These are phyloP conservation scores for Bradypodion pumilum DNA, from an alignment of 2,797 vertebrate genomes.

Conservation along the genomic window DNA sequence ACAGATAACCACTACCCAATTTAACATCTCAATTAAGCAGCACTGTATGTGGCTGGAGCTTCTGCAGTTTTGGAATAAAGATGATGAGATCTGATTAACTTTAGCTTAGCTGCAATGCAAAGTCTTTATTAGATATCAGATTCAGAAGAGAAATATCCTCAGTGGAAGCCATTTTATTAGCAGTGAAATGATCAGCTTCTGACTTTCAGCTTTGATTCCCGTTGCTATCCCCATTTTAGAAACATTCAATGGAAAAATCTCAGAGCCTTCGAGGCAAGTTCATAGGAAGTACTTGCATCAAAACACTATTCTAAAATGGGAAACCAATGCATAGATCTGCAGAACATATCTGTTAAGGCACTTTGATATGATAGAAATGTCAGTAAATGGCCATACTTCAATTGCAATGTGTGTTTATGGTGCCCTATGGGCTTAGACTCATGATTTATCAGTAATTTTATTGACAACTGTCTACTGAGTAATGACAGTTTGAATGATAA, in stretches of 20 bases:
- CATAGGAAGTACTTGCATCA: slow-evolving; percentile 28
- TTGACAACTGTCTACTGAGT: slow-evolving; percentile 34
- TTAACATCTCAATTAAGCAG: slow-evolving; percentile 63
- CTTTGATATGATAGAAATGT: slow-evolving; percentile 25
- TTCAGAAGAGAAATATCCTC: slow-evolving; percentile 56
- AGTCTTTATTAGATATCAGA: slow-evolving; percentile 55
- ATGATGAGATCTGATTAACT: slow-evolving; percentile 59
- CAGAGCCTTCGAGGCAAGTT: slow-evolving; percentile 30
- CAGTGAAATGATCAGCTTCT: slow-evolving; percentile 33
- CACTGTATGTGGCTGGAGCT: slow-evolving; percentile 51
- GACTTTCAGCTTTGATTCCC: slow-evolving; percentile 34
- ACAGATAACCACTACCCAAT: slow-evolving; percentile 52
- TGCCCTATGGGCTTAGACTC: slow-evolving; percentile 16
- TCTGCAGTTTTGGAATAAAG: slow-evolving; percentile 61
- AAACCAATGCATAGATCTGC: slow-evolving; percentile 21
- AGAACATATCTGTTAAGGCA: slow-evolving; percentile 27
- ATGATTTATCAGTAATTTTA: slow-evolving; percentile 33
- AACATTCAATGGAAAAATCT: slow-evolving; percentile 40
- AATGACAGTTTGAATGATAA: slow-evolving; percentile 31
- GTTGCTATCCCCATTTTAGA: slow-evolving; percentile 26
- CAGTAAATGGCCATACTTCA: background rate
- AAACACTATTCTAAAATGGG: slow-evolving; percentile 42
- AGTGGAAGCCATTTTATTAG: slow-evolving; percentile 50
- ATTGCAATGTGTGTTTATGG: slow-evolving; percentile 11
- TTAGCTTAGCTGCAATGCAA: slow-evolving; percentile 47